phyloP scores from a whole-genome alignment of 1,140 invertebrate species.

The Eciton burchellii region DNA sequence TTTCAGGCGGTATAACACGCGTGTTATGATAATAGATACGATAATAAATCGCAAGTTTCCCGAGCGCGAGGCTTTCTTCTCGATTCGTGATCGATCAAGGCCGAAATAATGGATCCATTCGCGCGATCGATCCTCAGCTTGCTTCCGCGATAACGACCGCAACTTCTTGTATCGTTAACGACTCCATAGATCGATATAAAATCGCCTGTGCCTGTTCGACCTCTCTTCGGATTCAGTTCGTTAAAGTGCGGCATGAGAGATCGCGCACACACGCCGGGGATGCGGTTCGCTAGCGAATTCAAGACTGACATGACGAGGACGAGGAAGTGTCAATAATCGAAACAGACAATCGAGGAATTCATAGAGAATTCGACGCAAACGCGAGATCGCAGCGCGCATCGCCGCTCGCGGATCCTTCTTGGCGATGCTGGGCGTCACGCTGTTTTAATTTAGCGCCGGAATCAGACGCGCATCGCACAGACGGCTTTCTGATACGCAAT shows the following conservation, averaged over 20 bases:
- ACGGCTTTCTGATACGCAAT: slow-evolving; percentile 58
- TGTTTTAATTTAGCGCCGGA: slow-evolving; percentile 46
- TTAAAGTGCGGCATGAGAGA: slow-evolving; percentile 8
- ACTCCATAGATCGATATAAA: neutral
- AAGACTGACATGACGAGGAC: neutral
- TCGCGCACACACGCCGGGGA: slow-evolving; percentile 9
- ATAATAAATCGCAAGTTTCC: neutral
- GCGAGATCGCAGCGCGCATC: neutral
- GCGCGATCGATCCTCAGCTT: neutral
- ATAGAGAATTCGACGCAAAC: too few relatives aligned
- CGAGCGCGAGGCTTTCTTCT: too few relatives aligned
- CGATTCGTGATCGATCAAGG: neutral
- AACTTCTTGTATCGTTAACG: neutral
- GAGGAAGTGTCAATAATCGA: slow-evolving; percentile 33
- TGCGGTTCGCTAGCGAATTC: neutral
- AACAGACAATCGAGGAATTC: neutral
- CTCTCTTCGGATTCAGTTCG: slow-evolving; percentile 14
- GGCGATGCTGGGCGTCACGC: neutral
- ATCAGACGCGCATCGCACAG: neutral
- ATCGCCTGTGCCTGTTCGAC: neutral
- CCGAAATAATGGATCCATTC: neutral
- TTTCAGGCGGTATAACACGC: neutral
- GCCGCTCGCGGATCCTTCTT: neutral
- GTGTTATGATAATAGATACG: neutral
- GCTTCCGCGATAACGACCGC: neutral